phyloP scores from a whole-genome alignment of 2,888 invertebrate genomes.

The Griposia aprilina region DNA sequence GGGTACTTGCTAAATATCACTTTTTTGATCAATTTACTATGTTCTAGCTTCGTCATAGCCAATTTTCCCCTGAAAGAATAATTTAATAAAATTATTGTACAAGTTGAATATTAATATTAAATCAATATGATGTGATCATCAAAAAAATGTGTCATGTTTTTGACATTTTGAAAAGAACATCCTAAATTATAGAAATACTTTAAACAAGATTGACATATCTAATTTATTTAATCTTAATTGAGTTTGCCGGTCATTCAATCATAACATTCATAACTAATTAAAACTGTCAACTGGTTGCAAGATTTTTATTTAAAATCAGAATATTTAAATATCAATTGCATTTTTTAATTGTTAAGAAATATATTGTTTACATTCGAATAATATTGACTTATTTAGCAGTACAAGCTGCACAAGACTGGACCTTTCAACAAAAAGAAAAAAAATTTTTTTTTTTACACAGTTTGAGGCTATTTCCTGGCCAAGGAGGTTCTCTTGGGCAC shows the following conservation, averaged over 20 bases:
- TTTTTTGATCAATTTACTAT: background rate
- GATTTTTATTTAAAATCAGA: background rate
- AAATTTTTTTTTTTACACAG: background rate
- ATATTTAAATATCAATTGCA: background rate
- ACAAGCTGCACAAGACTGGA: background rate
- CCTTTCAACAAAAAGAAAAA: background rate
- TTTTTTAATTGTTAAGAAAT: slow-evolving; percentile 12
- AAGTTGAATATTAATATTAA: background rate
- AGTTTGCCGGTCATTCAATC: slow-evolving; percentile 23
- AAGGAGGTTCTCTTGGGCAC: background rate
- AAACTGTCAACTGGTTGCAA: slow-evolving; percentile 12
- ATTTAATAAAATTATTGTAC: background rate
- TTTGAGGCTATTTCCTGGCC: background rate
- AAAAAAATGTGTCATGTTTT: background rate
- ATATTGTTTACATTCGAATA: background rate
- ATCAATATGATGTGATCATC: background rate
- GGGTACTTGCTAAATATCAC: background rate
- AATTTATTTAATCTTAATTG: slow-evolving; percentile 15
- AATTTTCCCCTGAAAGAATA: background rate
- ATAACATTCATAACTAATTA: background rate
- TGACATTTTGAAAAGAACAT: background rate
- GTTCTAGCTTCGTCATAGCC: background rate
- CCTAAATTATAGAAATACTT: background rate
- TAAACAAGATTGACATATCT: slow-evolving; percentile 8
- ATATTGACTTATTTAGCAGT: background rate